phyloP scores from a whole-genome alignment of 2,113 vertebrate genomes.

The Tachycineta bicolor region DNA sequence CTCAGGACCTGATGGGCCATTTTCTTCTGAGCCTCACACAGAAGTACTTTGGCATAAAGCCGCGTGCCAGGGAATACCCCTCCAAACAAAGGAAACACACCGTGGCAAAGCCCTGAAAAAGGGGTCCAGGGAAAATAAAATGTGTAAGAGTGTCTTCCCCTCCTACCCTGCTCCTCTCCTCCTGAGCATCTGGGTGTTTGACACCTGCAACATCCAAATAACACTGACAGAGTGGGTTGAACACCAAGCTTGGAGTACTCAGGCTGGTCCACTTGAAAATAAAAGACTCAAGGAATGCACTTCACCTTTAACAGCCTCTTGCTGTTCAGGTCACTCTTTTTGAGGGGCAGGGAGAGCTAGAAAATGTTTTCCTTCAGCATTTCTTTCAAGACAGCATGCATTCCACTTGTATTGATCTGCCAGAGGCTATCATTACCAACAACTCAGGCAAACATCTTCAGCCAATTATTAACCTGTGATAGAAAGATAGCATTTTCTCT shows the following conservation, averaged over 20 bases:
- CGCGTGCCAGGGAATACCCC: neutral
- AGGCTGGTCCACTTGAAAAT: neutral
- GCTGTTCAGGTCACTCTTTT: neutral
- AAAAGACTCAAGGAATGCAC: neutral
- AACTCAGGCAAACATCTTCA: constrained; percentile 48
- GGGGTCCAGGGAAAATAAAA: neutral
- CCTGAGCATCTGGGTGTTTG: neutral
- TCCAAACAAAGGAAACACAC: neutral
- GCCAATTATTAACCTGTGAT: constrained; percentile 41
- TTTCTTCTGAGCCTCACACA: constrained; percentile 30
- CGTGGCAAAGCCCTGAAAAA: neutral
- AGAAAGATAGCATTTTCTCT: constrained; percentile 18
- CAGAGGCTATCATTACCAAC: constrained; percentile 53
- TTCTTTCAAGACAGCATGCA: constrained; percentile 32
- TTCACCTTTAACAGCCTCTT: constrained; percentile 3
- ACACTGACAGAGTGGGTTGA: neutral
- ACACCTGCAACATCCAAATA: neutral
- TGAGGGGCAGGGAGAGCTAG: neutral
- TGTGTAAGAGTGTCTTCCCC: neutral
- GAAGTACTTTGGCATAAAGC: constrained; percentile 39
- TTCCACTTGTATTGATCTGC: constrained; percentile 49
- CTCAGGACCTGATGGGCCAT: constrained; percentile 49
- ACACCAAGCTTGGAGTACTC: neutral
- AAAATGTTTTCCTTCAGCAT: neutral
- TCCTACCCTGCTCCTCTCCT: neutral